Evolutionary conservation across 92 coral and sea anemone genomes (phyloP).

Genomic region (Desmophyllum pertusum): DNA sequence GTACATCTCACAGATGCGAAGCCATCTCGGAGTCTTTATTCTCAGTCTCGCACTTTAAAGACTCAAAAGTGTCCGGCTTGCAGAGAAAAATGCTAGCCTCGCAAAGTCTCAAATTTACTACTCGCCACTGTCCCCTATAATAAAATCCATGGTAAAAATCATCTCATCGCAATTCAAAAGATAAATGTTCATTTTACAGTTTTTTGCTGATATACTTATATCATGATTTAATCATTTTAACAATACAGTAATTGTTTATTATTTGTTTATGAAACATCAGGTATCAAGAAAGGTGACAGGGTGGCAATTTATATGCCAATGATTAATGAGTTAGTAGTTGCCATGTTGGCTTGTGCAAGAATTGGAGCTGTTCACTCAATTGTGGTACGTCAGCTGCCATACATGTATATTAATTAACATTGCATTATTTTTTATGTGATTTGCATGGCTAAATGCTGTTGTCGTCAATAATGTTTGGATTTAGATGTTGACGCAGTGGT

Average conservation of each 20-base stretch:
- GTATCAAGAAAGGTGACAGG: slow-evolving; percentile 90
- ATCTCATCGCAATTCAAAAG: background rate
- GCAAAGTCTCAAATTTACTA: no score
- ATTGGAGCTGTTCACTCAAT: slow-evolving; percentile 97
- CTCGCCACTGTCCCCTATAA: no score
- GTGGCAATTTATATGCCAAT: slow-evolving; percentile 98
- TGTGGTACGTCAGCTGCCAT: slow-evolving; percentile 74
- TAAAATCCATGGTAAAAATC: background rate
- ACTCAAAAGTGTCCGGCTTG: no score
- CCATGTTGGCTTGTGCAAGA: slow-evolving; percentile 97
- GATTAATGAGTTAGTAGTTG: slow-evolving; percentile 95
- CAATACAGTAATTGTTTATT: background rate
- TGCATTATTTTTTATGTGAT: background rate
- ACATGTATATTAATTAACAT: background rate
- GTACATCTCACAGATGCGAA: no score
- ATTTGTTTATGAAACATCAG: slow-evolving; percentile 31
- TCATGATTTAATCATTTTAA: no score
- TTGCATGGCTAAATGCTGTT: no score
- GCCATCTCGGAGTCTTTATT: no score
- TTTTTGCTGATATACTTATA: background rate
- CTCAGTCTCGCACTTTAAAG: no score
- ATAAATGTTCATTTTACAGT: background rate
- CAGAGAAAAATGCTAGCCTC: no score
- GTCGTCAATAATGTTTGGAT: no score
- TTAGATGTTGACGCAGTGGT: no score